Evolutionary conservation across 2,888 invertebrate species (phyloP).

Genomic region (Teinopalpus imperialis): DNA sequence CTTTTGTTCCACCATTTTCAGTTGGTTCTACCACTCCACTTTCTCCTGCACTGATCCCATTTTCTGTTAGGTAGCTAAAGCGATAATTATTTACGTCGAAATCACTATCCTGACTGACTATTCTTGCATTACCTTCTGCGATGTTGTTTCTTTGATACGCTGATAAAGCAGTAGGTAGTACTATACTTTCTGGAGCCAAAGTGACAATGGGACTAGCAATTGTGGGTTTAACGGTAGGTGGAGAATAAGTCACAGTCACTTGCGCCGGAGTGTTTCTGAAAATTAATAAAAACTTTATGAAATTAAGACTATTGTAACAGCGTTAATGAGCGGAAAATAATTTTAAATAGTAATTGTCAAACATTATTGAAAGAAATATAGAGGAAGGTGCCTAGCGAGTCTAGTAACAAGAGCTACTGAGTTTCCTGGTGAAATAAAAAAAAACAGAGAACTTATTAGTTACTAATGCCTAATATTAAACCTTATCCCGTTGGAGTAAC

Average conservation of each 20-base stretch:
- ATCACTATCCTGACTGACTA: constrained; percentile 77
- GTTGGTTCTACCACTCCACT: constrained; percentile 81
- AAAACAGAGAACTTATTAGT: no score
- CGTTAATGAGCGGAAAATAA: no score
- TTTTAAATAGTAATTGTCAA: no score
- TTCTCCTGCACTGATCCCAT: constrained; percentile 85
- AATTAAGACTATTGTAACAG: no score
- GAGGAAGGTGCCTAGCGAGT: no score
- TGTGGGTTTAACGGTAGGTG: constrained; percentile 38
- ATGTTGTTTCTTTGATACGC: constrained; percentile 27
- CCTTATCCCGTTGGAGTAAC: no score
- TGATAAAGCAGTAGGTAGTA: constrained; percentile 26
- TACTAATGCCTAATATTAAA: no score
- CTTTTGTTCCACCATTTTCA: constrained; percentile 78
- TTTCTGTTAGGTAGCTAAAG: constrained; percentile 84
- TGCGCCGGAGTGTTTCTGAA: constrained; percentile 39
- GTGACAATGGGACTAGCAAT: constrained; percentile 25
- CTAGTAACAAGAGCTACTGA: no score
- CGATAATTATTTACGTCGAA: constrained; percentile 80
- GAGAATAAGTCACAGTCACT: constrained; percentile 45
- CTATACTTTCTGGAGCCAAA: neutral
- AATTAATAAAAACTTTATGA: constrained; percentile 1
- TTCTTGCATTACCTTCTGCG: constrained; percentile 75
- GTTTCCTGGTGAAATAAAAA: no score
- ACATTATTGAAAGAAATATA: no score